Base-by-base conservation (phyloP, 2,797 vertebrate species). In the Halcyon smyrnensis region DNA sequence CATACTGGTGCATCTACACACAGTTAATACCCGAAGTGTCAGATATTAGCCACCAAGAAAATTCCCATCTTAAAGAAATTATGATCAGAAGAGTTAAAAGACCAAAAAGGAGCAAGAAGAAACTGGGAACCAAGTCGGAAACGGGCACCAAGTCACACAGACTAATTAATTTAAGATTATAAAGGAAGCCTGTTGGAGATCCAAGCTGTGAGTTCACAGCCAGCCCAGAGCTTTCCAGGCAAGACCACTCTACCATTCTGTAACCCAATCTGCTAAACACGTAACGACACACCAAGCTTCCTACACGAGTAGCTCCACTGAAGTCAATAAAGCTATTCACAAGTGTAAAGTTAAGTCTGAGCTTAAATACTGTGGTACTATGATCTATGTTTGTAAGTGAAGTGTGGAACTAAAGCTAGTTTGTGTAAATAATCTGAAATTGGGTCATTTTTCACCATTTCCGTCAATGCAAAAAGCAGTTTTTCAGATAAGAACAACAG, bases 251-350 rank as follows among this genome's bases (percentile, higher is more conserved):
- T 10, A 18, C 59, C 39, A 54, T 60, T 77, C 80, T 8, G 16
- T 39, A 93, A 67, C 67, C 74, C 53, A 63, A 6, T 54, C 79
- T 80, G 65, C 62, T 79, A 39, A 87, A 80, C 70, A 62, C 8
- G 1, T 50, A 50, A 68, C 5, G 3, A 67, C 67, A 39, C 11
- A 37, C 76, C 51, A 67, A 89, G 45, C 34, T 75, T 43, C 18
- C 57, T 6, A 30, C 60, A 62, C 0, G 0, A 91, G 60, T 1
- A 87, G 27, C 71, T 92, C 78, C 21, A 12, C 34, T 64, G 30
- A 62, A 96, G 89, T 95, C 94, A 95, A 86, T 95, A 96, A 93
- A 93, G 32, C 69, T 60, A 94, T 90, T 96, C 96, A 95, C 76
- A 59, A 91, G 74, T 53, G 76, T 51, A 76, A 91, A 96, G 57